These are phyloP conservation scores for Monarcha castaneiventris DNA, from an alignment of 2,113 vertebrate species.

Conservation along the genomic window DNA sequence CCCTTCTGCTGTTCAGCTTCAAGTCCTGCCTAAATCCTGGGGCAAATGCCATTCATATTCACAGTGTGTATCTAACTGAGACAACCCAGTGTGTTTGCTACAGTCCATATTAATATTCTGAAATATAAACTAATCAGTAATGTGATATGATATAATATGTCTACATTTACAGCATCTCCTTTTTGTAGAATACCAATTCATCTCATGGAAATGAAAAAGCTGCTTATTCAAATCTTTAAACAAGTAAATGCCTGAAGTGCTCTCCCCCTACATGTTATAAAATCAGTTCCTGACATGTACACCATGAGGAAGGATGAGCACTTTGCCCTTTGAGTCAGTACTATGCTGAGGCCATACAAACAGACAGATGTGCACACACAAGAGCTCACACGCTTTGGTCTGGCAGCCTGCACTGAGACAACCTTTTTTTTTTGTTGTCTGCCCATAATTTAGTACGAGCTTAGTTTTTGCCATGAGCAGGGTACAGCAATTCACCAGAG, in stretches of 20 bases:
- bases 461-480: background rate
- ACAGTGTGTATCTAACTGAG: background rate
- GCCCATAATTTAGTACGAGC: background rate
- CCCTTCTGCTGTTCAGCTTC: background rate
- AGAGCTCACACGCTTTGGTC: rapidly evolving
- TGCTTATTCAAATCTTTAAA: background rate
- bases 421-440: background rate
- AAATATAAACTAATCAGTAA: background rate
- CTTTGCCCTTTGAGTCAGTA: background rate
- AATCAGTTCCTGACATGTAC: background rate
- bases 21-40: background rate
- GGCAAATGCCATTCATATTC: slow-evolving; percentile 10
- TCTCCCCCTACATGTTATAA: background rate
- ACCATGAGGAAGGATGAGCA: background rate
- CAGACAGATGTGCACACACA: background rate
- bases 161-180: background rate
- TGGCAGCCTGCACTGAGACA: background rate
- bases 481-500: background rate
- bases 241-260: background rate
- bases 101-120: background rate
- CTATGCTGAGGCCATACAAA: background rate
- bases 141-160: background rate
- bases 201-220: background rate
- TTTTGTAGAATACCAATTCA: background rate
- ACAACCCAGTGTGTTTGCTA: background rate